Evolutionary conservation across 2,888 invertebrate genomes (phyloP).

Genomic region (Cataglyphis altisquamis): DNA sequence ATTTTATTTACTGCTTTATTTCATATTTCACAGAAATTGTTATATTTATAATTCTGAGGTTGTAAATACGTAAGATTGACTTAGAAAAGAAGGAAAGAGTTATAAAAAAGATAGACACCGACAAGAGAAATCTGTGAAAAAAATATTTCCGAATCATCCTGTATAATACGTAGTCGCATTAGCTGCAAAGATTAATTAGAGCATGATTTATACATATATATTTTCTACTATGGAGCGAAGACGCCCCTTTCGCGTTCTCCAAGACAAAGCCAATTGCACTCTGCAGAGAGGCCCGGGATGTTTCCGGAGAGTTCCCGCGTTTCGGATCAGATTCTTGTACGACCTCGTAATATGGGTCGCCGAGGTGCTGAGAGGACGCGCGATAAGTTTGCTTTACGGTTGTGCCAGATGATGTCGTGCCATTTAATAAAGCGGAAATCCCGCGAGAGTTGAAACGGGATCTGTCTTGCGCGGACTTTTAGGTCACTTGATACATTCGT

Average conservation of each 20-base stretch:
- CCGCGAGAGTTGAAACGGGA: conserved; percentile 6
- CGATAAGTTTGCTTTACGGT: conserved; percentile 56
- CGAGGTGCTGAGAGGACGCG: conserved; percentile 39
- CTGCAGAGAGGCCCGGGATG: background rate
- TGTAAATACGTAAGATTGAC: background rate
- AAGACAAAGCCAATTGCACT: conserved; percentile 43
- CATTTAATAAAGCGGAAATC: conserved; percentile 55
- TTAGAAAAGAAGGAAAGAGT: background rate
- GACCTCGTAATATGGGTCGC: conserved; percentile 54
- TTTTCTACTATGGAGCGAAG: conserved; percentile 34
- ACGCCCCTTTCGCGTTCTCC: conserved; percentile 52
- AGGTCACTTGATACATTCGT: background rate
- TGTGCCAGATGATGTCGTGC: conserved; percentile 34
- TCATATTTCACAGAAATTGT: background rate
- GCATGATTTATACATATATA: conserved; percentile 29
- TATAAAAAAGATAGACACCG: background rate
- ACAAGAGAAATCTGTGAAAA: background rate
- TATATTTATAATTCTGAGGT: background rate
- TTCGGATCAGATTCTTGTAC: conserved; percentile 57
- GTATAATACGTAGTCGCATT: conserved; percentile 5
- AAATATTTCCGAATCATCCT: background rate
- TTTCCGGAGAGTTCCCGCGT: conserved; percentile 35
- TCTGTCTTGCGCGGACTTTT: conserved; percentile 10
- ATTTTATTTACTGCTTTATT: background rate
- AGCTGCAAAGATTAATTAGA: conserved; percentile 30